phyloP scores from a whole-genome alignment of 2,797 vertebrate species.

The Parauchenoglanis ngamensis region DNA sequence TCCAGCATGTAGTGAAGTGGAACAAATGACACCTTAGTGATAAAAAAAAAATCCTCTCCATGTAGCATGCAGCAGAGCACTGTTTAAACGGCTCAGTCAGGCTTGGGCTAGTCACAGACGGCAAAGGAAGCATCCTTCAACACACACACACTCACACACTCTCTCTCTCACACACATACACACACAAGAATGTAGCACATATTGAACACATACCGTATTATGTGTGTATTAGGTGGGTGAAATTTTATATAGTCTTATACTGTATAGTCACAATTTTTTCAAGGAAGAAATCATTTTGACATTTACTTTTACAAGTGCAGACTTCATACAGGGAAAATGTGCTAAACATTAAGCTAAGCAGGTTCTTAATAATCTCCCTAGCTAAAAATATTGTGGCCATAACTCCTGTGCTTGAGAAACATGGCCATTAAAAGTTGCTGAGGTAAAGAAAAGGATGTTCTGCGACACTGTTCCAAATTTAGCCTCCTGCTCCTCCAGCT shows the following conservation, averaged over 20 bases:
- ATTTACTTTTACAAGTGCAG: background rate
- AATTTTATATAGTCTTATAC: background rate
- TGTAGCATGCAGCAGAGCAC: slow-evolving; percentile 40
- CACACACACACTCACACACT: background rate
- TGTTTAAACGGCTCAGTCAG: background rate
- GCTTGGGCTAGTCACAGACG: background rate
- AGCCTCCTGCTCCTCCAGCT: slow-evolving; percentile 41
- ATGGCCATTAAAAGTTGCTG: slow-evolving; percentile 51
- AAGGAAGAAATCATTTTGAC: background rate
- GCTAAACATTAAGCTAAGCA: slow-evolving; percentile 28
- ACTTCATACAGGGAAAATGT: background rate
- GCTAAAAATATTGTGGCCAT: slow-evolving; percentile 42
- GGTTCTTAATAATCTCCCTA: slow-evolving; percentile 34
- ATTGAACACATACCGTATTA: background rate
- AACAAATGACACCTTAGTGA: slow-evolving; percentile 59
- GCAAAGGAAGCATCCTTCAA: background rate
- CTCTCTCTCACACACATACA: background rate
- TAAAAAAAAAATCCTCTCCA: slow-evolving; percentile 51
- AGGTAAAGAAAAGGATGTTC: slow-evolving; percentile 46
- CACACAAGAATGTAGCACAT: background rate
- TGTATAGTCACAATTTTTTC: background rate
- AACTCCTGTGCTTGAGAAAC: slow-evolving; percentile 41
- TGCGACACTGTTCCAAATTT: slow-evolving; percentile 46
- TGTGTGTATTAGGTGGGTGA: background rate
- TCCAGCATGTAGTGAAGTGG: slow-evolving; percentile 63